phyloP scores from a whole-genome alignment of 2,888 invertebrate genomes.

The Pyrrhia umbra region DNA sequence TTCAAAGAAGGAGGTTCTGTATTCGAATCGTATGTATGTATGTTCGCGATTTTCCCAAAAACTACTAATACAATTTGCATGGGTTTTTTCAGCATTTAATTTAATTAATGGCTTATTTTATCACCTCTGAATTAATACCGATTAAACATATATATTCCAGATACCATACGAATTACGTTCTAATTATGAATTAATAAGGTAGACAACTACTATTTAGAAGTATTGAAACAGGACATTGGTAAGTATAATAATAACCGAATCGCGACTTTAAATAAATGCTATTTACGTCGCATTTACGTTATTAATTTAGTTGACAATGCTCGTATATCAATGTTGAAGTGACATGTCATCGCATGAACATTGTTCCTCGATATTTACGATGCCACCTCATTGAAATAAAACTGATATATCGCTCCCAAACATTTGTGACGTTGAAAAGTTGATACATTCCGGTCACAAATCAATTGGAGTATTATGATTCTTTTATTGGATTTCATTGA shows the following conservation, averaged over 20 bases:
- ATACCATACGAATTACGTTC: no score
- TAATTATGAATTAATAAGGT: not conserved
- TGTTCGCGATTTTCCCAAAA: no score
- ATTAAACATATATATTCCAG: no score
- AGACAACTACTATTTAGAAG: not conserved
- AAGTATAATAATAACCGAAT: not conserved
- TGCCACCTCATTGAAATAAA: constrained; percentile 36
- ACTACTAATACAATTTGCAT: no score
- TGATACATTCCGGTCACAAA: constrained; percentile 19
- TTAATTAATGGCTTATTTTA: no score
- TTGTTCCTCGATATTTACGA: constrained; percentile 33
- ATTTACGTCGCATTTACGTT: not conserved
- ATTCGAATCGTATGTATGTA: no score
- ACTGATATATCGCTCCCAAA: constrained; percentile 31
- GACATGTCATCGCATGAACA: constrained; percentile 26
- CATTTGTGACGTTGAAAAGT: constrained; percentile 26
- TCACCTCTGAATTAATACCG: no score
- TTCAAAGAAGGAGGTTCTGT: no score
- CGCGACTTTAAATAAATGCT: not conserved
- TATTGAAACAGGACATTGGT: not conserved
- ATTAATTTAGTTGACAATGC: constrained; percentile 17
- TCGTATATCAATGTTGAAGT: constrained; percentile 20
- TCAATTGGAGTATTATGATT: constrained; percentile 8
- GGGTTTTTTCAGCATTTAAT: no score
- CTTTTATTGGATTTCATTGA: not conserved